Base-by-base conservation (phyloP, 2,113 vertebrate genomes). In the Origma solitaria region DNA sequence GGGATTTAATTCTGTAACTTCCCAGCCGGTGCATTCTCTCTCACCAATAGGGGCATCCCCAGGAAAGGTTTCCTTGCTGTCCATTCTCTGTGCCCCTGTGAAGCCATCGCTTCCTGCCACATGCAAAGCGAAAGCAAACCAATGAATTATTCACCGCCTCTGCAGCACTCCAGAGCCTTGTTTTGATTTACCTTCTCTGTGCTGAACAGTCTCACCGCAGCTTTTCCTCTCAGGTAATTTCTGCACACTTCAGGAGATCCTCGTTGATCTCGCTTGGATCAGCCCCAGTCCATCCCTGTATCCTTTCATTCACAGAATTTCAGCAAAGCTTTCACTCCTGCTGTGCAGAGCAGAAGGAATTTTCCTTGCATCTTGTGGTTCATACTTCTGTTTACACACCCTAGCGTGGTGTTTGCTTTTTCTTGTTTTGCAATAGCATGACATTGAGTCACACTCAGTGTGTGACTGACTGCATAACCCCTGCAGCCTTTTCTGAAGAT, bases 281-380 rank as follows among this genome's bases (percentile, higher is more conserved):
- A 13, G 25, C 33, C 72, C 44, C 61, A 27, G 53, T 44, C 73
- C 14, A 5, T 57, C 71, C 53, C 15, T 12, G n/a, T 40, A 44
- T 62, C 77, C 22, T 56, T 58, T 61, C 86, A 81, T 80, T 93
- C 86, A 86, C 30, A 88, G 57, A 69, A 42, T 45, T 90, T 70
- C 66, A 69, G 71, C 54, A 75, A 71, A 54, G 78, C 92, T 77
- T 88, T 66, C 60, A 77, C 31, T 38, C 71, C 66, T 9, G 8
- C 85, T 85, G 76, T 10, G 68, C 62, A 38, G 13, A 38, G 66
- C 27, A 53, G 66, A 57, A 93, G 35, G 76, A 65, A 16, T 71
- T 80, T 81, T 71, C 37, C 71, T 44, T 66, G 68, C 0, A 0
- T 78, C 72, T 54, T 68, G 85, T 28, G 57, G 56, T 78, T 92